Conservation (phyloP, 2,113 vertebrate species). For the Illadopsis cleaveri region DNA sequence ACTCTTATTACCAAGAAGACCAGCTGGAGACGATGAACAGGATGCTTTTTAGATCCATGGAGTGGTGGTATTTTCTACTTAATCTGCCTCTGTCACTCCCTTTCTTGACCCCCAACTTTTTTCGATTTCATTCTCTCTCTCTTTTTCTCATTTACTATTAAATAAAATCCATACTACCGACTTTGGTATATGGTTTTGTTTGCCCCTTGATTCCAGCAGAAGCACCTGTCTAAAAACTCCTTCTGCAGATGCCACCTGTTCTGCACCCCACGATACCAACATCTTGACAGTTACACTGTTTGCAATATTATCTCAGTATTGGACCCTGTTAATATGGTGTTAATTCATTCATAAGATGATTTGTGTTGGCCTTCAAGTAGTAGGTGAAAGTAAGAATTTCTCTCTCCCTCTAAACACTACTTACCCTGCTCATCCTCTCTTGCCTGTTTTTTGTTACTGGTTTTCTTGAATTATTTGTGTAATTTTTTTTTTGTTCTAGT, state of each 20-base stretch:
- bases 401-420: fast-evolving
- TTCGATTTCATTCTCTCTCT: neutral
- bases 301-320: neutral
- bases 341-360: neutral
- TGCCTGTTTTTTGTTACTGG: neutral
- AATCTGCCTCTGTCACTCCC: neutral
- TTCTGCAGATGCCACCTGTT: neutral
- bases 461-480: neutral
- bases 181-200: neutral
- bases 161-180: neutral
- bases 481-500: neutral
- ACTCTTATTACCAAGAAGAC: neutral
- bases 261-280: neutral
- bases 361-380: neutral
- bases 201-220: neutral
- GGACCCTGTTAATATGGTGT: neutral
- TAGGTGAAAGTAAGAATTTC: neutral
- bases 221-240: neutral
- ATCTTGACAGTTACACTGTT: neutral
- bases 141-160: neutral
- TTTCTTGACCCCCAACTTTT: neutral
- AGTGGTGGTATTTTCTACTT: neutral
- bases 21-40: neutral
- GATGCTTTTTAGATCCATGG: fast-evolving
- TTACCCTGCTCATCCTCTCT: neutral